These are phyloP conservation scores for Cyprinus carpio DNA, from an alignment of 2,113 vertebrate genomes.

Conservation along the genomic window DNA sequence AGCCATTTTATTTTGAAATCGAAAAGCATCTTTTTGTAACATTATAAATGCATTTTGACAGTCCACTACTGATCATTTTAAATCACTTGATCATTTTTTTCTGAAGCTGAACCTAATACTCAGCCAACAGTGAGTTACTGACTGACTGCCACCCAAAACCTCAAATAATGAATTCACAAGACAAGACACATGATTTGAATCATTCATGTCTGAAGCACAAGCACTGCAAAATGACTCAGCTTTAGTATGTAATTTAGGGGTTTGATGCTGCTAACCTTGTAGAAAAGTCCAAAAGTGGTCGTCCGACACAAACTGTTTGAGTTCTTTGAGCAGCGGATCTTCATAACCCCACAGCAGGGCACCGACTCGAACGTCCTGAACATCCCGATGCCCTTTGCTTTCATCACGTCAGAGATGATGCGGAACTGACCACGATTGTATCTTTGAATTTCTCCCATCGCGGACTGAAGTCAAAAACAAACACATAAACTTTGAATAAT, in stretches of 20 bases:
- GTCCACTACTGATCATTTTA: no score
- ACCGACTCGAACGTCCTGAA: constrained; percentile 78
- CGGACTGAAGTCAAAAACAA: constrained; percentile 69
- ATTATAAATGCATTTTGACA: no score
- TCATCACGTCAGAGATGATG: constrained; percentile 68
- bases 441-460: constrained; percentile 78
- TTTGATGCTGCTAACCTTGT: constrained; percentile 74
- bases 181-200: neutral
- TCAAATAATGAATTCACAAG: neutral
- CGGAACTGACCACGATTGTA: accelerated
- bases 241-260: neutral
- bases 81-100: neutral
- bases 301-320: constrained; percentile 67
- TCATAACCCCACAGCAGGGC: constrained; percentile 93
- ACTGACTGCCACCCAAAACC: constrained; percentile 1
- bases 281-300: constrained; percentile 86
- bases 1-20: no score
- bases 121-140: neutral
- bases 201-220: neutral
- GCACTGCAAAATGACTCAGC: neutral
- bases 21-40: no score
- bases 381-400: constrained; percentile 68
- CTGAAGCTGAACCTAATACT: neutral
- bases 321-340: constrained; percentile 78
- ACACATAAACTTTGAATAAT: neutral